Base-by-base conservation (phyloP, 2,113 vertebrate species). In the Numenius arquata region DNA sequence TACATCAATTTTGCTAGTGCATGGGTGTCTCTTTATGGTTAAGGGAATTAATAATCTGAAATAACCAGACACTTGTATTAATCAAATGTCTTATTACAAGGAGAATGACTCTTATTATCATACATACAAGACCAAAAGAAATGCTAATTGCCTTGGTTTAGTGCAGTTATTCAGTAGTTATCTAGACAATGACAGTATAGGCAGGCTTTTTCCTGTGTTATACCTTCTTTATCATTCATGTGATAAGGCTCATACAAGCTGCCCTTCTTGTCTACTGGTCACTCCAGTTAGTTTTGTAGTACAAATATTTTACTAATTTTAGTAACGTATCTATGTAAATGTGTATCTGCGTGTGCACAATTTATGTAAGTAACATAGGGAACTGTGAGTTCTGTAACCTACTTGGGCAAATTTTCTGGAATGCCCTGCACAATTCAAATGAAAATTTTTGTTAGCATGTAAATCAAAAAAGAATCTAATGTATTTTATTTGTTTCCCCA, bases 41-140 rank as follows among this genome's bases (percentile, higher is more conserved):
- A 93, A 84, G 56, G 56, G 82, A 96, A 97, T 96, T 96, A 96
- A 95, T 96, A 97, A 93, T 91, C 72, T 91, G 93, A 94, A 96
- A 93, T 95, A 94, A 85, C 81, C 74, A 95, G 91, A 41, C 88
- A 93, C 84, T 80, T 29, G 3, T 90, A 96, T 96, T 97, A 97
- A 96, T 95, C 92, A 96, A 88, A 52, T 87, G 59, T 79, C 72
- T 86, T 96, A 82, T 95, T 93, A 96, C 82, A 89, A 93, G 81
- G 45, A 96, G 88, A 95, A 91, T 95, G 84, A 95, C 58, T 90
- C 56, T 92, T 96, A 94, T 93, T 96, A 86, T 88, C 88, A 88
- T 73, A 90, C 81, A 85, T 76, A 71, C 5, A 34, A 80, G 91
- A 95, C 76, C 72, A 96, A 97, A 96, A 94, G 79, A 93, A 95